Percentiles rank a stretch among this genome's conserved stretches.
Evolutionary conservation across 2,797 vertebrate genomes (phyloP).

Genomic region (Sphenodon punctatus): DNA sequence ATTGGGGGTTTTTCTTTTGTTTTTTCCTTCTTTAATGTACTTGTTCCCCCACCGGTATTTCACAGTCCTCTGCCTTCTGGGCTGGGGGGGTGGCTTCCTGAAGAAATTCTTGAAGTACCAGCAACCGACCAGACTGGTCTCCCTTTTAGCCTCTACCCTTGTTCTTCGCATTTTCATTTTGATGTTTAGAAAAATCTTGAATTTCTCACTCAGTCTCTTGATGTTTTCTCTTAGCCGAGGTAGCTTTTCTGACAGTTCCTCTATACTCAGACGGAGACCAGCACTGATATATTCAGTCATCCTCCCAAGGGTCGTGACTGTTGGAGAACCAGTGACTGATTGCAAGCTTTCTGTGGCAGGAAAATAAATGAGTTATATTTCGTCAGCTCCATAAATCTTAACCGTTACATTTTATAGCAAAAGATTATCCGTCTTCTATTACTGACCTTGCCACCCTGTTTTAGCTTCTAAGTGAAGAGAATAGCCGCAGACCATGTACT

Average conservation of each 20-base stretch:
- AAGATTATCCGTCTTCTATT: no score
- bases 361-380: background rate
- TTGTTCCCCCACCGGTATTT: background rate
- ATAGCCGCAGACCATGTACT: background rate
- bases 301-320: background rate
- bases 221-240: background rate
- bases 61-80: background rate
- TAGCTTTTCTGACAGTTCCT: background rate
- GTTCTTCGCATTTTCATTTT: background rate
- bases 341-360: background rate
- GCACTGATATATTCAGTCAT: background rate
- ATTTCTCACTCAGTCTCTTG: background rate
- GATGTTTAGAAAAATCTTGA: background rate
- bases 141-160: background rate
- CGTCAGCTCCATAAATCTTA: background rate
- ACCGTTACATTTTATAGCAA: background rate
- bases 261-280: background rate
- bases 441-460: background rate
- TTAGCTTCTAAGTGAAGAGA: background rate
- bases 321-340: background rate
- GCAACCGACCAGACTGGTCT: background rate
- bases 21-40: background rate
- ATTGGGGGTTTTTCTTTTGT: background rate
- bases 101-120: background rate
- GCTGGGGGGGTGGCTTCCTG: background rate